Conservation (phyloP, 2,888 invertebrate genomes). For the Nephrocerus scutellatus region DNA sequence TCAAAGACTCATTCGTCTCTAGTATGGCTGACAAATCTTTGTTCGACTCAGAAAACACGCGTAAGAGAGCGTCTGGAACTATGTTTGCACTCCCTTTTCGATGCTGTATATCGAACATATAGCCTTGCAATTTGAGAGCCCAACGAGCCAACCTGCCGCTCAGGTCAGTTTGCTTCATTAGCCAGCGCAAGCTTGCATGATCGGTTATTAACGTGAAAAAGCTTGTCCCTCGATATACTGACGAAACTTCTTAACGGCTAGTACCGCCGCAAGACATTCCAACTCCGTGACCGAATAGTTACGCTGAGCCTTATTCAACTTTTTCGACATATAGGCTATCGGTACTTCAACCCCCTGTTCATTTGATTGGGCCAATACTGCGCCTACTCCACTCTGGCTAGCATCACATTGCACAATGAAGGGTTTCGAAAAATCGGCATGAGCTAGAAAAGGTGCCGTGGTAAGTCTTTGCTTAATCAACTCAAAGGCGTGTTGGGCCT, state of each 20-base stretch:
- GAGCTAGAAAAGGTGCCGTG: constrained; percentile 10
- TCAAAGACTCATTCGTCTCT: no score
- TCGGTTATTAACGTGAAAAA: no score
- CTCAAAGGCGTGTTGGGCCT: constrained; percentile 6
- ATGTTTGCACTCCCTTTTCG: no score
- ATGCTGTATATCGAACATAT: no score
- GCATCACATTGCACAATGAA: constrained; percentile 18
- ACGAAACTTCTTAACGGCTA: constrained; percentile 10
- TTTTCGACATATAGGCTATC: constrained; percentile 16
- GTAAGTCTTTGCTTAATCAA: constrained; percentile 10
- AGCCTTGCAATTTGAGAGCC: no score
- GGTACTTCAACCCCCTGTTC: constrained; percentile 10
- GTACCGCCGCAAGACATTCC: constrained; percentile 12
- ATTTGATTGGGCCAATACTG: constrained; percentile 12
- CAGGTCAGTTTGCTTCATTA: no score
- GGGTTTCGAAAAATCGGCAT: constrained; percentile 11
- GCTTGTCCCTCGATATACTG: constrained; percentile 13
- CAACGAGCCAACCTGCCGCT: no score
- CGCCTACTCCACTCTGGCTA: constrained; percentile 11
- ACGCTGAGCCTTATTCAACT: constrained; percentile 16
- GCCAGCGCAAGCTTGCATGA: no score
- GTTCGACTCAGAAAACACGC: no score
- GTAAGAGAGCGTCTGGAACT: no score
- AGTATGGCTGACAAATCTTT: no score
- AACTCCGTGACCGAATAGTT: constrained; percentile 11